These are phyloP conservation scores for Conus ventricosus DNA, from an alignment of 1,140 invertebrate genomes.

Conservation along the genomic window DNA sequence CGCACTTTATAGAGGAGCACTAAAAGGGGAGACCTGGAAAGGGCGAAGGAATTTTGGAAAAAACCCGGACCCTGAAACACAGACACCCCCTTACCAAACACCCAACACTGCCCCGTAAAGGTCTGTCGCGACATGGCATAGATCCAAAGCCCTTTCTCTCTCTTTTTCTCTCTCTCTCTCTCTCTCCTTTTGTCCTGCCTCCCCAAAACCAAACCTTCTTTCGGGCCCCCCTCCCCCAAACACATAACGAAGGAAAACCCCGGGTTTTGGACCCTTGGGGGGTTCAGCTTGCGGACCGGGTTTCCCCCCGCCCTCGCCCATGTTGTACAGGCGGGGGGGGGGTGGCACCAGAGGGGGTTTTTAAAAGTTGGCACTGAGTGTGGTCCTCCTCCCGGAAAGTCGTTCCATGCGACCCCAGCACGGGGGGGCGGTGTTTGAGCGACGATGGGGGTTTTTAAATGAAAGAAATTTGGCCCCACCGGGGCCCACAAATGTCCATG, in stretches of 20 bases:
- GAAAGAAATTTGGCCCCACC: conserved; percentile 71
- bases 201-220: too few species aligned
- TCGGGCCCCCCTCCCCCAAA: not conserved
- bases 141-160: too few species aligned
- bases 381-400: conserved; percentile 42
- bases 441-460: conserved; percentile 67
- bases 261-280: conserved; percentile 31
- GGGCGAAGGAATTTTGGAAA: not conserved
- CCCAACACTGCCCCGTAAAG: not conserved
- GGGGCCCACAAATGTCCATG: conserved; percentile 70
- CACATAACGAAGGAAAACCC: conserved; percentile 39
- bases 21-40: not conserved
- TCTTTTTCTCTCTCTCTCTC: too few species aligned
- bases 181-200: too few species aligned
- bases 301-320: conserved; percentile 45
- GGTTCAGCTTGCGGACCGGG: conserved; percentile 48
- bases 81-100: not conserved
- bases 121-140: not conserved
- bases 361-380: conserved; percentile 47
- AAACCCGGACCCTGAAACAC: not conserved
- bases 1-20: not conserved
- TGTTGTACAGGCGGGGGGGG: conserved; percentile 44
- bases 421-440: conserved; percentile 67
- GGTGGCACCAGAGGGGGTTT: conserved; percentile 35
- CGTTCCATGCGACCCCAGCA: conserved; percentile 58